Base-by-base conservation (phyloP, 2,113 vertebrate genomes). In the Heloderma charlesbogerti region DNA sequence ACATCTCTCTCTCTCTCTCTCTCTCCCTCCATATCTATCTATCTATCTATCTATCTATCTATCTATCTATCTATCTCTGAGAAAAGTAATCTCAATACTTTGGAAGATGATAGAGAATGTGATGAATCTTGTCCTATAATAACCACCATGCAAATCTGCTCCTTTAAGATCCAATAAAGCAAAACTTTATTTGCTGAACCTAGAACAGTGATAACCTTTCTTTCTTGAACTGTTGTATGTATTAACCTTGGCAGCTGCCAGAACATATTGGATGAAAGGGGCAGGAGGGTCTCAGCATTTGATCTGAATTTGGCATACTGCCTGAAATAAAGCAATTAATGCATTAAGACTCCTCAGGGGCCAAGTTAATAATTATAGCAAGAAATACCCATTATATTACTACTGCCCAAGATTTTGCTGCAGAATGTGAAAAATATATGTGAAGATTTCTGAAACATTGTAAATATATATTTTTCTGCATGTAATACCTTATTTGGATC, bases 141-240 rank as follows among this genome's bases (percentile, higher is more conserved):
- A 31, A 13, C 63, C 63, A 60, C 81, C 67, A 25, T 0, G 0
- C 29, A 45, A n/a, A 9, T 10, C 15, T 8, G 0, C 74, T 90
- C 63, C 48, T 20, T 75, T n/a, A 27, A 20, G 1, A 54, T 16
- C 84, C 90, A 12, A 90, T 89, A 34, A 83, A 88, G 71, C 79
- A 93, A 67, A 89, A 8, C 57, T 90, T 88, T 29, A 67, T 16
- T 83, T 66, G 54, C 43, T 45, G 66, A 81, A 63, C 31, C 48
- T 27, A 87, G 77, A 77, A 94, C 60, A 89, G 0, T 79, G 89
- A 81, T n/a, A 29, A 57, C 90, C n/a, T 92, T n/a, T 0, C 45
- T 80, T 87, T n/a, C 45, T 67, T 72, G 74, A 4, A 43, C 7
- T 91, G 45, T 18, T 60, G 83, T 34, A 34, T 69, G 37, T 54